Conservation (phyloP, 64 coral and sea anemone genomes). For the Actinia tenebrosa region DNA sequence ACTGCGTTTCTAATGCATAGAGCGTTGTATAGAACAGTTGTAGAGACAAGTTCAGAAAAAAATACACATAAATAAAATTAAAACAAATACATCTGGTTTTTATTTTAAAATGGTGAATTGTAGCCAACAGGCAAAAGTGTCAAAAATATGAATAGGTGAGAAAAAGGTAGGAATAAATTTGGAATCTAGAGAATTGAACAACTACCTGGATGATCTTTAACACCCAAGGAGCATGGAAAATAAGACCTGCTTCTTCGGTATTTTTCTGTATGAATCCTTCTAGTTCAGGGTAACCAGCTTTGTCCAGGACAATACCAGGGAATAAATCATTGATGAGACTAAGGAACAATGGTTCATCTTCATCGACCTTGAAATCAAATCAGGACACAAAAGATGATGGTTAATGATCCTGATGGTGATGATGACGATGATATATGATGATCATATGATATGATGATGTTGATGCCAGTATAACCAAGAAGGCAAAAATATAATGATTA, state of each 20-base stretch:
- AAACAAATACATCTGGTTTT: too few species aligned
- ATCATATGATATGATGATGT: too few species aligned
- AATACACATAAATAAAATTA: too few species aligned
- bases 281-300: constrained; percentile 85
- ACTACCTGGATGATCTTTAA: constrained; percentile 81
- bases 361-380: constrained; percentile 59
- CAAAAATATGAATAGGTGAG: not conserved
- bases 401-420: not conserved
- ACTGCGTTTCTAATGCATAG: too few species aligned
- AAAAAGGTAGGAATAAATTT: too few species aligned
- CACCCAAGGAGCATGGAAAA: constrained; percentile 92
- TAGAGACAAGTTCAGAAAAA: too few species aligned
- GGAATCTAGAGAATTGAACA: too few species aligned
- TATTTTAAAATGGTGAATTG: too few species aligned
- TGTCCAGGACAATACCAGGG: constrained; percentile 87
- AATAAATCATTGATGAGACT: constrained; percentile 91
- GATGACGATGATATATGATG: not conserved
- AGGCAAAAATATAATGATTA: too few species aligned
- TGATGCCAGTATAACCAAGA: too few species aligned
- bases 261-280: constrained; percentile 76
- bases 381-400: not conserved
- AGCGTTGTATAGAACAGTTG: too few species aligned
- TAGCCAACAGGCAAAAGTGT: too few species aligned
- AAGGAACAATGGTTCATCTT: constrained; percentile 86
- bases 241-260: constrained; percentile 78